Evolutionary conservation across 2,113 vertebrate genomes (phyloP).

Genomic region (Gymnobelideus leadbeateri): DNA sequence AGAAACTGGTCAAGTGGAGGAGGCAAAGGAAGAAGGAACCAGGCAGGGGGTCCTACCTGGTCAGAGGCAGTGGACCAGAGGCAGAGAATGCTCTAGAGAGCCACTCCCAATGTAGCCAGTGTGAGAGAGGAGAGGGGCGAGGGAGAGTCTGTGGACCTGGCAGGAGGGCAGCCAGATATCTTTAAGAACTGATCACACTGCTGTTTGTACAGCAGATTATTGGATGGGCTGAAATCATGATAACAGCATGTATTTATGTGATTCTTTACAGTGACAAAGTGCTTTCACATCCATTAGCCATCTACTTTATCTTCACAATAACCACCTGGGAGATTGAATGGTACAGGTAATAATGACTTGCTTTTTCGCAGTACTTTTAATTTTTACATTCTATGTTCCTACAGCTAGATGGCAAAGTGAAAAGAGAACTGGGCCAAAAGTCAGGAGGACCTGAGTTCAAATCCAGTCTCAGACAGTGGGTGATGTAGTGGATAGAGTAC

Average conservation of each 20-base stretch:
- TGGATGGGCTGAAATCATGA: neutral
- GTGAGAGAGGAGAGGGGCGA: too few relatives aligned
- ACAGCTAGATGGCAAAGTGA: neutral
- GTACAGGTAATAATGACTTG: neutral
- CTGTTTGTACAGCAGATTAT: neutral
- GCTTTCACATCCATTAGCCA: neutral
- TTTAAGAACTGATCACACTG: neutral
- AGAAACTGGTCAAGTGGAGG: constrained; percentile 11
- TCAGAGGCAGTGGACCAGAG: neutral
- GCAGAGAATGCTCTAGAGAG: neutral
- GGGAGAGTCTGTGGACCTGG: neutral
- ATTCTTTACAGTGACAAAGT: neutral
- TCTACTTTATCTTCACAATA: neutral
- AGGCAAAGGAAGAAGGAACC: neutral
- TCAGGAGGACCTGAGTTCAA: neutral
- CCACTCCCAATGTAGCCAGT: neutral
- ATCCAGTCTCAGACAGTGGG: neutral
- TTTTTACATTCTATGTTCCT: neutral
- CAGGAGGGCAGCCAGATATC: neutral
- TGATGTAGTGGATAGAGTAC: neutral
- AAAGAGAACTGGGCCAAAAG: neutral
- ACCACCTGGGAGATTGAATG: neutral
- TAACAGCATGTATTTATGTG: neutral
- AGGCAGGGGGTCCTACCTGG: neutral
- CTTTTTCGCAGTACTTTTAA: neutral